These are phyloP conservation scores for Orientallactaga sibirica DNA, from an alignment of 2,797 vertebrate genomes.

Conservation along the genomic window DNA sequence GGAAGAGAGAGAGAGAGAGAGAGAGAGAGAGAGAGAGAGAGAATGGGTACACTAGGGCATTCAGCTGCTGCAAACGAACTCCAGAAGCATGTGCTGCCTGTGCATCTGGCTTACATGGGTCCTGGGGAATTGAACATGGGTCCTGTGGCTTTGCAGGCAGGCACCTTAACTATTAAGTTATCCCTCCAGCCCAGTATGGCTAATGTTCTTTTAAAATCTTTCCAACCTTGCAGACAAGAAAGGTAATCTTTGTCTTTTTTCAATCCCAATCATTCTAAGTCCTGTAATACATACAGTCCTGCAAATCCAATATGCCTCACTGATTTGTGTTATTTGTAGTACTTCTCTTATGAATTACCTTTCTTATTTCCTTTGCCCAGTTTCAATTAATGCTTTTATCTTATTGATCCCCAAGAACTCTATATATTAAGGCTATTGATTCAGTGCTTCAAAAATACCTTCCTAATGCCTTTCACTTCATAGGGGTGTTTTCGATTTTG, in stretches of 20 bases:
- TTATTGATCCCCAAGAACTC: constrained; percentile 50
- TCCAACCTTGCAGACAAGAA: not conserved
- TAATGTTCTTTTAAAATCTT: constrained; percentile 36
- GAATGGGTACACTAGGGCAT: too few species aligned
- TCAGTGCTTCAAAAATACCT: constrained; percentile 51
- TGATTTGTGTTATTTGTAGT: constrained; percentile 40
- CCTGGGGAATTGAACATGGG: too few species aligned
- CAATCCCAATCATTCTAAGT: constrained; percentile 27
- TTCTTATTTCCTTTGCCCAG: constrained; percentile 54
- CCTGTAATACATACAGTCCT: not conserved
- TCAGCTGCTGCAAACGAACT: too few species aligned
- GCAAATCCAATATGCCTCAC: not conserved
- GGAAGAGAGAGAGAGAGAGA: too few species aligned
- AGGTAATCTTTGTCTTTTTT: constrained; percentile 41
- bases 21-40: too few species aligned
- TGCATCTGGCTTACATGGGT: too few species aligned
- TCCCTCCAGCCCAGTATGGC: not conserved
- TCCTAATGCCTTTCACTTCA: constrained; percentile 57
- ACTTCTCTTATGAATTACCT: constrained; percentile 48
- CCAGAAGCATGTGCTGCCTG: too few species aligned
- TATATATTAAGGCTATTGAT: constrained; percentile 21
- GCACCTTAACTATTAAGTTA: too few species aligned
- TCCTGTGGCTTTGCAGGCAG: too few species aligned
- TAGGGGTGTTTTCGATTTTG: constrained; percentile 45
- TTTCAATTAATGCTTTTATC: constrained; percentile 64